Conservation (phyloP, 2,113 vertebrate species). For the Fukomys damarensis region DNA sequence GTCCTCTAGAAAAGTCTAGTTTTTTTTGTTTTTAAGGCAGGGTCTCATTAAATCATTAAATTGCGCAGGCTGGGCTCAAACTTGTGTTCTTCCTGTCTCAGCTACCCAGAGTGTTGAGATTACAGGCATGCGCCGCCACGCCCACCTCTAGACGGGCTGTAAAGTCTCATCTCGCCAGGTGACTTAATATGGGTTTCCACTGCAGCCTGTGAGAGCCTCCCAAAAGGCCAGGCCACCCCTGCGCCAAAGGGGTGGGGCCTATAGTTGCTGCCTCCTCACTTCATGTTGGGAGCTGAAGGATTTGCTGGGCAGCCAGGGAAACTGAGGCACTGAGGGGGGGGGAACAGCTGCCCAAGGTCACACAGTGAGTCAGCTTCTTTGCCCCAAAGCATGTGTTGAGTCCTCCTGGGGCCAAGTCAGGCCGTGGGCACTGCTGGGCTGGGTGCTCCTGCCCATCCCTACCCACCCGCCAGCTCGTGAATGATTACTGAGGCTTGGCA, state of each 20-base stretch:
- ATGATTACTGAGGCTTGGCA: conserved; percentile 81
- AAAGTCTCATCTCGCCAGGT: background rate
- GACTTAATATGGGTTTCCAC: background rate
- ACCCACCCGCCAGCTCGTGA: conserved; percentile 63
- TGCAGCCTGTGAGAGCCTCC: background rate
- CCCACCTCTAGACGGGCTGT: background rate
- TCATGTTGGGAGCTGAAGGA: background rate
- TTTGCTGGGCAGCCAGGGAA: background rate
- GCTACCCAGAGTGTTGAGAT: background rate
- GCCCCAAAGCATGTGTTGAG: background rate
- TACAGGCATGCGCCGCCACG: background rate
- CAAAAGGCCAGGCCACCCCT: background rate
- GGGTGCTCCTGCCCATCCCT: background rate
- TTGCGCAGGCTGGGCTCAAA: background rate
- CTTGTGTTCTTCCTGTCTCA: background rate
- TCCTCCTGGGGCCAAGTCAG: background rate
- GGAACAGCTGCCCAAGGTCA: background rate
- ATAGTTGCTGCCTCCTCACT: rapidly evolving
- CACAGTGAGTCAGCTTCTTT: conserved; percentile 7
- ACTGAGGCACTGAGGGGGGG: background rate
- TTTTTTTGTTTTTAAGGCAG: background rate
- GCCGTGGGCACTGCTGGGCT: background rate
- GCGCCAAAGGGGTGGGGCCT: background rate
- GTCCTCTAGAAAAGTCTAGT: background rate
- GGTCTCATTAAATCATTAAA: background rate